A percentile compares a stretch with the other conserved stretches of the same genome.
phyloP scores from a whole-genome alignment of 2,797 vertebrate genomes.

The Danio tinwini region DNA sequence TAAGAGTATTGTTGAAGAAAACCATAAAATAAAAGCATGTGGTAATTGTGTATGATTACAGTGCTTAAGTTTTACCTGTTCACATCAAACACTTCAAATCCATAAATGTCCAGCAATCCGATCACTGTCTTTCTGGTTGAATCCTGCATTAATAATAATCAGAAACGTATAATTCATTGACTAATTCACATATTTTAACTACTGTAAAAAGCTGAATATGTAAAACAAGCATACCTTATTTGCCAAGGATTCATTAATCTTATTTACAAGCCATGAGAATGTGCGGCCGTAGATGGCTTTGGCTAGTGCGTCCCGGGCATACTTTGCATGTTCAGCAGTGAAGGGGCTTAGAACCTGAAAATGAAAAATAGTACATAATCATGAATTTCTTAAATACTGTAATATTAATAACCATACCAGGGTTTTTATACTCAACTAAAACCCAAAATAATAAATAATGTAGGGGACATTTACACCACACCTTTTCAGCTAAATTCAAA shows the following conservation, averaged over 20 bases:
- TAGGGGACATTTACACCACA: too few relatives aligned
- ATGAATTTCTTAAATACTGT: background rate
- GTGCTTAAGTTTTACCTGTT: constrained; percentile 82
- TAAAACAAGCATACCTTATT: constrained; percentile 81
- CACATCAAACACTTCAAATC: constrained; percentile 93
- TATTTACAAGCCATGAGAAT: constrained; percentile 94
- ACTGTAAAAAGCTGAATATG: background rate
- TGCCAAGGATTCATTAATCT: constrained; percentile 88
- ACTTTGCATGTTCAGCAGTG: constrained; percentile 86
- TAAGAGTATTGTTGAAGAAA: background rate
- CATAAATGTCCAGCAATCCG: constrained; percentile 94
- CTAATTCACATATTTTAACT: background rate
- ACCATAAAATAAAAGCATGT: background rate
- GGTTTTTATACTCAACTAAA: too few relatives aligned
- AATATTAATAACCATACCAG: background rate
- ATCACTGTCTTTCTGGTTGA: constrained; percentile 89
- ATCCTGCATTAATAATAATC: constrained; percentile 78
- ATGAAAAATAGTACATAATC: background rate
- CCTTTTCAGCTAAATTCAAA: too few relatives aligned
- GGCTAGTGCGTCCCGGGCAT: constrained; percentile 88
- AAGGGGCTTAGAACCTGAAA: constrained; percentile 88
- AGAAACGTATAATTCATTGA: background rate
- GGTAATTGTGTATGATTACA: background rate
- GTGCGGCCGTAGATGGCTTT: constrained; percentile 93
- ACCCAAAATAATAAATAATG: too few relatives aligned